Evolutionary conservation across 2,797 vertebrate species (phyloP).

Genomic region (Sebastes minor): DNA sequence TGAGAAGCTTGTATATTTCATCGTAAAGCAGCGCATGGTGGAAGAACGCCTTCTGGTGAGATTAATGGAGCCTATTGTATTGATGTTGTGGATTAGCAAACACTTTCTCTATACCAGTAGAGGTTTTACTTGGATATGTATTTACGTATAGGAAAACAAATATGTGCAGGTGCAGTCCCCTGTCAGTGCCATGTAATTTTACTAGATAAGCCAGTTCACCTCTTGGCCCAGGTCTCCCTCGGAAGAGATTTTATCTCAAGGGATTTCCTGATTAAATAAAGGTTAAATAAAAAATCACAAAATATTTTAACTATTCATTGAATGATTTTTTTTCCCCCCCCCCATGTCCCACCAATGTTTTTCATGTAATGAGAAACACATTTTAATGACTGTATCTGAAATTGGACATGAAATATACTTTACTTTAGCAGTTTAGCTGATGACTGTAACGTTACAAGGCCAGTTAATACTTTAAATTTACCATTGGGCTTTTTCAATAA

Average conservation of each 20-base stretch:
- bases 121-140: background rate
- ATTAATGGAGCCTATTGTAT: background rate
- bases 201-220: background rate
- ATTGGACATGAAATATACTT: background rate
- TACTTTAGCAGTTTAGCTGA: background rate
- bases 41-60: conserved; percentile 87
- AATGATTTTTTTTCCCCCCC: too few species aligned
- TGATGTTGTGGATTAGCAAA: background rate
- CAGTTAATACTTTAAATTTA: background rate
- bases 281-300: too few species aligned
- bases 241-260: too few species aligned
- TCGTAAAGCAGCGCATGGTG: conserved; percentile 87
- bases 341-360: background rate
- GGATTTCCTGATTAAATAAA: too few species aligned
- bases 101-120: background rate
- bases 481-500: background rate
- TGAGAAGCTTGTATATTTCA: conserved; percentile 90
- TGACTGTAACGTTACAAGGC: background rate
- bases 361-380: background rate
- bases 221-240: too few species aligned
- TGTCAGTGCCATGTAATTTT: background rate
- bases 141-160: background rate
- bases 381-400: background rate
- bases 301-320: background rate
- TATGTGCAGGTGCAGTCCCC: background rate